Evolutionary conservation across 2,888 invertebrate genomes (phyloP).

Genomic region (Fabriciana adippe): DNA sequence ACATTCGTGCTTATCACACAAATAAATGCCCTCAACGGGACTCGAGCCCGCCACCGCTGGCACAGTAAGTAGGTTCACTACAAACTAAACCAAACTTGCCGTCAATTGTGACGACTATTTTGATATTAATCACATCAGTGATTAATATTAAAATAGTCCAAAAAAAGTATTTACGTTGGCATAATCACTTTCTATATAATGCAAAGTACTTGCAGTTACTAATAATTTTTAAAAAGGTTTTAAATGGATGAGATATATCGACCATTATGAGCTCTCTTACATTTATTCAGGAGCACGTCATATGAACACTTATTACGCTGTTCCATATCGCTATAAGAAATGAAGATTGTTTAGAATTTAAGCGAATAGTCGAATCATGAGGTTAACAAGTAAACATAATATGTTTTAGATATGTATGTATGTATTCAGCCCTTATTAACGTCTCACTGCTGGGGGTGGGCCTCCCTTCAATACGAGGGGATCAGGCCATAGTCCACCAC

Average conservation of each 20-base stretch:
- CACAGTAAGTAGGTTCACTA: no score
- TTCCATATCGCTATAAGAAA: background rate
- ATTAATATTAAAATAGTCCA: background rate
- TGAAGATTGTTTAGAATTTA: background rate
- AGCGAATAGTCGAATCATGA: background rate
- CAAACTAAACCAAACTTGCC: no score
- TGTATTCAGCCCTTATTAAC: no score
- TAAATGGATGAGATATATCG: background rate
- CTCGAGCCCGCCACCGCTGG: no score
- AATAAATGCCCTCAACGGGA: no score
- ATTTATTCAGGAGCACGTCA: constrained; percentile 14
- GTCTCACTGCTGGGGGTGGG: no score
- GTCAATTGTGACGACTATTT: no score
- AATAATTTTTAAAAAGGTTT: background rate
- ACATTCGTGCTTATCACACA: no score
- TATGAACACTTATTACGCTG: background rate
- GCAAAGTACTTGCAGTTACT: background rate
- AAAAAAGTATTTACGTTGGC: background rate
- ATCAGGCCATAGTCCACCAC: no score
- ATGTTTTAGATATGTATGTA: no score
- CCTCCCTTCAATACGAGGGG: no score
- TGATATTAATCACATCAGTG: no score
- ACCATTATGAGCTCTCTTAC: background rate
- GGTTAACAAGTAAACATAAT: background rate
- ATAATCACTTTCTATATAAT: background rate